Base-by-base conservation (phyloP, 2,113 vertebrate genomes). In the Podarcis cretensis region DNA sequence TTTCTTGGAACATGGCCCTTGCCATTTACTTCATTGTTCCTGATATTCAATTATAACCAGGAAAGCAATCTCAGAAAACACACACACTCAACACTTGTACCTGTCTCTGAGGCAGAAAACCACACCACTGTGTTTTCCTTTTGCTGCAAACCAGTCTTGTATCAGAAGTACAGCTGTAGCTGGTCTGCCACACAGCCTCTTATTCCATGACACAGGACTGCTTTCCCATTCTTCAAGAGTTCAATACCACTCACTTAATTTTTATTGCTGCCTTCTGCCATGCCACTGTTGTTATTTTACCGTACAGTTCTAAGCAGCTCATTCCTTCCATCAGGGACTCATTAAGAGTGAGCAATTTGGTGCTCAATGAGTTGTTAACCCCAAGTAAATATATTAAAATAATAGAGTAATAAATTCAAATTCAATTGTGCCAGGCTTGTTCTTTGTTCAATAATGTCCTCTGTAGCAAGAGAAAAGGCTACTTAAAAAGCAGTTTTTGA, bases 351-450 rank as follows among this genome's bases (percentile, higher is more conserved):
- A 97, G 91, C 89, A 96, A 97, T 97, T 97, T 96, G 89, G 93
- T 95, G 95, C 87, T 95, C 96, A 97, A 96, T 96, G 96, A 97
- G 86, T 97, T 97, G 95, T 95, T 97, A 97, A 96, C 95, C 91
- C 90, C 95, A 91, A 96, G 89, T 95, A 97, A 97, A 97, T 97
- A 96, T 95, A 96, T 96, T 96, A 96, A 96, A 97, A 96, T 96
- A 97, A 96, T 87, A 96, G 92, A 95, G 94, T 94, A 90, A 97
- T 96, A 96, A 94, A 97, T 96, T 95, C 87, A 95, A 96, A 94
- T 89, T 92, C 87, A 96, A 96, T 91, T 94, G 92, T 81, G 92
- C 79, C 65, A 2, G 69, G 73, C 74, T 92, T 94, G 73, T 8
- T 2, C 40, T 94, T 85, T 88, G 57, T 92, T 96, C 90, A 95